phyloP scores from a whole-genome alignment of 2,797 vertebrate species.

The Anguilla pacifica region DNA sequence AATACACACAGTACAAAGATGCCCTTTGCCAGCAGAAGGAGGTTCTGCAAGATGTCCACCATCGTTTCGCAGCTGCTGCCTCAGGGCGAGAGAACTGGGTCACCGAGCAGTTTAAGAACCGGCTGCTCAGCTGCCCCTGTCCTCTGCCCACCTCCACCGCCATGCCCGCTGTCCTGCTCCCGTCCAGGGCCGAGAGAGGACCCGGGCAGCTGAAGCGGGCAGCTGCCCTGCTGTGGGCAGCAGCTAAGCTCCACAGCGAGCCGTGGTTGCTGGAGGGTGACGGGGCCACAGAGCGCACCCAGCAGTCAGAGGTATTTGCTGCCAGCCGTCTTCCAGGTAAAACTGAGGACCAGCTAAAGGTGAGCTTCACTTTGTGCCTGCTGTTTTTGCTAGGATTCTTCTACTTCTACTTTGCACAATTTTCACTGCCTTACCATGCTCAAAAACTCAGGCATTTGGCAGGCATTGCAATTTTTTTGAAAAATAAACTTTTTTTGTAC shows the following conservation, averaged over 20 bases:
- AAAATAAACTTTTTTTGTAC: too few relatives aligned
- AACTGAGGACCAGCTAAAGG: slow-evolving; percentile 72
- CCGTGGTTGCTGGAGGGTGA: slow-evolving; percentile 68
- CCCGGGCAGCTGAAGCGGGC: slow-evolving; percentile 65
- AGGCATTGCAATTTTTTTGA: too few relatives aligned
- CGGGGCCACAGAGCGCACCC: slow-evolving; percentile 69
- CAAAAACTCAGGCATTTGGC: too few relatives aligned
- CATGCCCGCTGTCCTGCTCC: slow-evolving; percentile 69
- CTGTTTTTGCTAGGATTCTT: background rate
- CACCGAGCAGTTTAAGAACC: slow-evolving; percentile 73
- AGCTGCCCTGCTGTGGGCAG: slow-evolving; percentile 73
- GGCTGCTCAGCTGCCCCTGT: slow-evolving; percentile 66
- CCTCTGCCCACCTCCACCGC: slow-evolving; percentile 72
- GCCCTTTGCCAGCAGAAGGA: slow-evolving; percentile 64
- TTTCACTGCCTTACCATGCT: too few relatives aligned
- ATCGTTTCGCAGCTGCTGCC: slow-evolving; percentile 45
- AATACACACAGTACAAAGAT: slow-evolving; percentile 65
- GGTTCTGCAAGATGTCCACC: slow-evolving; percentile 61
- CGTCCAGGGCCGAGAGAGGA: slow-evolving; percentile 53
- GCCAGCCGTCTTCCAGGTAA: slow-evolving; percentile 72
- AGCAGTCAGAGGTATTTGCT: slow-evolving; percentile 75
- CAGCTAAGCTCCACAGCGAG: slow-evolving; percentile 71
- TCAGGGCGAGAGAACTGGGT: slow-evolving; percentile 75
- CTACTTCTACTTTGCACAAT: too few relatives aligned
- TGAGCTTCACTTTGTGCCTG: slow-evolving; percentile 40